phyloP scores from a whole-genome alignment of 1,140 invertebrate species.

The Ruditapes philippinarum region DNA sequence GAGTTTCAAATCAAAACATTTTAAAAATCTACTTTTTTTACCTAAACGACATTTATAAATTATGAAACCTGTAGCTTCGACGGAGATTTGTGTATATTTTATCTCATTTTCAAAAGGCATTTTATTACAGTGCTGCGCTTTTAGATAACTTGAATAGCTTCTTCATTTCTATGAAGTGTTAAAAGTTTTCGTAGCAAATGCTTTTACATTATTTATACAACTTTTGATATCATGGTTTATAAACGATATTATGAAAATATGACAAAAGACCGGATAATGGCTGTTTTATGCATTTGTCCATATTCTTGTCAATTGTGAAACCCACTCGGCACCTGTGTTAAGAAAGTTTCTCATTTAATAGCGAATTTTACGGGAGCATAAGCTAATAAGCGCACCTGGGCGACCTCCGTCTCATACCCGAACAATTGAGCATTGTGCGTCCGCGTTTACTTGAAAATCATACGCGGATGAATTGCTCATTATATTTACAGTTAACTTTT shows the following conservation, averaged over 20 bases:
- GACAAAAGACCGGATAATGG: neutral
- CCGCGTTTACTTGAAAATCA: neutral
- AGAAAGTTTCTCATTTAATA: conserved; percentile 7
- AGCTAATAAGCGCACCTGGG: conserved; percentile 19
- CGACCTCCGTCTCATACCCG: conserved; percentile 2
- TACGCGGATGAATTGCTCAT: conserved; percentile 17
- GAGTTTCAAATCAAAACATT: neutral
- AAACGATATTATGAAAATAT: neutral
- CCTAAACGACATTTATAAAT: neutral
- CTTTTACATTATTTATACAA: neutral
- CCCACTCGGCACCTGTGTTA: neutral
- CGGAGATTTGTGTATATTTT: no score
- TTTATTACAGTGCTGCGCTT: neutral
- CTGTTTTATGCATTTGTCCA: neutral
- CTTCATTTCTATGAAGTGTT: neutral
- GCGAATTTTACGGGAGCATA: neutral
- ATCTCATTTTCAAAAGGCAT: neutral
- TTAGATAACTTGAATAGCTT: neutral
- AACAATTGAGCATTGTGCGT: conserved; percentile 38
- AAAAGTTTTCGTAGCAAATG: no score
- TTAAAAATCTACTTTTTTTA: neutral
- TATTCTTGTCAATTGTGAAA: neutral
- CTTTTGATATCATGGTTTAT: neutral
- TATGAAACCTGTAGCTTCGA: neutral
- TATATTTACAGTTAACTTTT: conserved; percentile 32